Base-by-base conservation (phyloP, 1,140 invertebrate genomes). In the Spodoptera litura region DNA sequence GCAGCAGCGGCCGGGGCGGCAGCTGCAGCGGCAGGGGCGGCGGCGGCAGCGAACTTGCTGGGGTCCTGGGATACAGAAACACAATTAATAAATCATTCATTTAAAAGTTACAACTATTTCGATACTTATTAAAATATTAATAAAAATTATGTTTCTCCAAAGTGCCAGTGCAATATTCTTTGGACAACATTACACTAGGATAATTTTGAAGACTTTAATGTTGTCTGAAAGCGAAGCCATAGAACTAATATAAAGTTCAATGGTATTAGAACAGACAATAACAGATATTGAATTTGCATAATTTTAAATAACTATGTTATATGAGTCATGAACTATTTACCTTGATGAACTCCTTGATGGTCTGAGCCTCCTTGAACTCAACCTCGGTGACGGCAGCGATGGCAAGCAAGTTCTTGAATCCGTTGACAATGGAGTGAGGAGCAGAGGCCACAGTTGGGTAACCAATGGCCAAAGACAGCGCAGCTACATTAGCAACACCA, bases 381-480 rank as follows among this genome's bases (percentile, higher is more conserved):
- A 99, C 96, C 59, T 99, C 99, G 79, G 99, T 99, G 84, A 97
- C 98, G 70, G 98, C 98, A 90, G 99, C 99, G 91, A 99, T 95
- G 82, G 99, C 98, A 95, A 99, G 96, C 86, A 99, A 95, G 95
- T 99, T 99, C 96, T 99, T 99, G 96, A 99, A 99, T 73, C 99
- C 99, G 90, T 99, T 99, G 92, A 98, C 97, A 87, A 99, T 97
- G 91, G 98, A 99, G 96, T 99, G 99, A 52, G 99, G 99, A 49
- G 97, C 99, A 72, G 99, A 99, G 55, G 98, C 99, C 80, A 99
- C 94, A 13, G 99, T 99, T 79, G 99, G 99, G 95, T 99, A 99
- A 44, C 98, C 98, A 89, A 99, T 98, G 49, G 96, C 95, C 89
- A 99, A 96, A 90, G 98, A 99, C 4, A 99, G 96, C n/a, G 98